These are phyloP conservation scores for Crotalus viridis DNA, from an alignment of 2,113 vertebrate species.

Conservation along the genomic window DNA sequence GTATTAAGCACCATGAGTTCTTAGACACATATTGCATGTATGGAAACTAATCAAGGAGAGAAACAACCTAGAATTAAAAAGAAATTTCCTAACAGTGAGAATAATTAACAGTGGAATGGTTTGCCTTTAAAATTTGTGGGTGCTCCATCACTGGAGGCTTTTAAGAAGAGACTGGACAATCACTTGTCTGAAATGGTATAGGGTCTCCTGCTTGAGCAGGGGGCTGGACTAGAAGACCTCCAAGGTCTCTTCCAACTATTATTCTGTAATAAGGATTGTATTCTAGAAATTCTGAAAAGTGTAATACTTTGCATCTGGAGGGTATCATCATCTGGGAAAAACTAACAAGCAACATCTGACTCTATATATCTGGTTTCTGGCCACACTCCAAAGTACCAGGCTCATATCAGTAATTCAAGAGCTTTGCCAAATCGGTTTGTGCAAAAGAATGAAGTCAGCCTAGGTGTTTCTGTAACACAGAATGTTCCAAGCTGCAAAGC, in stretches of 20 bases:
- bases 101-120: background rate
- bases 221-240: background rate
- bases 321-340: background rate
- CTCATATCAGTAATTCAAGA: slow-evolving; percentile 5
- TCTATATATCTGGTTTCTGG: background rate
- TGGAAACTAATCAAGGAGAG: background rate
- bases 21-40: background rate
- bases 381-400: background rate
- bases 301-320: background rate
- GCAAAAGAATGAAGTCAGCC: slow-evolving; percentile 5
- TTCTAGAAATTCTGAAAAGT: background rate
- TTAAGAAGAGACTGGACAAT: background rate
- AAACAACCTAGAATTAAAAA: background rate
- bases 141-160: background rate
- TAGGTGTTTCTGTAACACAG: slow-evolving; percentile 21
- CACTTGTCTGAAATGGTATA: background rate
- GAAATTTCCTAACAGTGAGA: background rate
- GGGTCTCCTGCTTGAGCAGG: background rate
- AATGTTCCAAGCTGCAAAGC: slow-evolving; percentile 20
- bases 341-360: background rate
- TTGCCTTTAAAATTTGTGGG: background rate
- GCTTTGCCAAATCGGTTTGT: slow-evolving; percentile 21
- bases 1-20: background rate
- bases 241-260: background rate
- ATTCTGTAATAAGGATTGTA: background rate